Conservation (phyloP, 2,888 invertebrate species). For the Pristionchus japonicus region DNA sequence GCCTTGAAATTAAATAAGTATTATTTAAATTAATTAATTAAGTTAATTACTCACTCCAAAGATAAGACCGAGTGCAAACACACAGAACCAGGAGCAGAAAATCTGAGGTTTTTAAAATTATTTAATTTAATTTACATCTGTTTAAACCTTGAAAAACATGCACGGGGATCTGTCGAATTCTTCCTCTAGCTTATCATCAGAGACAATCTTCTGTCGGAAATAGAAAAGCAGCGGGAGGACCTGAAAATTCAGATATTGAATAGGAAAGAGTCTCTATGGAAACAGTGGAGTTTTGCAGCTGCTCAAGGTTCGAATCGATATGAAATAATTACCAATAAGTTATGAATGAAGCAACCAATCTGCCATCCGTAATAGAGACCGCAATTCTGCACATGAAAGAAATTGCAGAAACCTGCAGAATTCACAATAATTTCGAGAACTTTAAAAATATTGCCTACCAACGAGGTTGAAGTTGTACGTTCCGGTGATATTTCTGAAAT, state of each 20-base stretch:
- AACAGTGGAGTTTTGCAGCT: neutral
- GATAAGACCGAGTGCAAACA: neutral
- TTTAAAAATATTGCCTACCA: neutral
- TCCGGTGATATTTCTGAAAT: neutral
- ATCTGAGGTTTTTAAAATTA: neutral
- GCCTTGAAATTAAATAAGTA: too few species aligned
- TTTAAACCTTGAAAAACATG: neutral
- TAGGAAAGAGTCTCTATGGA: neutral
- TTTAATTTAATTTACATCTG: neutral
- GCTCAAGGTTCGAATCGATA: neutral
- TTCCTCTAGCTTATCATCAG: neutral
- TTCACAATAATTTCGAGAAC: neutral
- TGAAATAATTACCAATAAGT: neutral
- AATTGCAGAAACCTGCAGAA: neutral
- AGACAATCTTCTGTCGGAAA: neutral
- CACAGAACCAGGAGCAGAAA: neutral
- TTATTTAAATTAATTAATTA: too few species aligned
- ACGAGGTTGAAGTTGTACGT: neutral
- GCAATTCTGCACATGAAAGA: neutral
- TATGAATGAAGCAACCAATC: slow-evolving; percentile 6
- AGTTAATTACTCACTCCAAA: neutral
- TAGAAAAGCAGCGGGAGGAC: neutral
- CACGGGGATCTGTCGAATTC: neutral
- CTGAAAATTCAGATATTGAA: neutral
- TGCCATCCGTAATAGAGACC: neutral